Conservation (phyloP, 2,888 invertebrate genomes). For the Chydorus sphaericus region DNA sequence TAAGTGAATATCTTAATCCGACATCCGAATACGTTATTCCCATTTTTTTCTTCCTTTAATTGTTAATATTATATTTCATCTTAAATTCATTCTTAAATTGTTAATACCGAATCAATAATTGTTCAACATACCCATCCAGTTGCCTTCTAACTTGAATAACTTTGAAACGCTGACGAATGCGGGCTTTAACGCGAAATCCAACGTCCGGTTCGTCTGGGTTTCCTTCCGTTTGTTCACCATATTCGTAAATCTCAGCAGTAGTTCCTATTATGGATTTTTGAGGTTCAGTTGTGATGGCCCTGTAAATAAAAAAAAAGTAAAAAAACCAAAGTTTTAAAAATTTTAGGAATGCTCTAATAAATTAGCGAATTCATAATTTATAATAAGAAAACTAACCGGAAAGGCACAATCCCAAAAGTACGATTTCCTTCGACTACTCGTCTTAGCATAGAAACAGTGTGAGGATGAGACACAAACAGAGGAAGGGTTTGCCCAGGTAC, state of each 20-base stretch:
- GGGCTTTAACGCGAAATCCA: constrained; percentile 51
- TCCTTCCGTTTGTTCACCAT: constrained; percentile 35
- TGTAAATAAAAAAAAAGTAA: background rate
- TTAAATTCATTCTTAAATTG: too few species aligned
- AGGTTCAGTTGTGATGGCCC: constrained; percentile 17
- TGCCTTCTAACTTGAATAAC: constrained; percentile 35
- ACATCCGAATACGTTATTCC: too few species aligned
- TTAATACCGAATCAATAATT: too few species aligned
- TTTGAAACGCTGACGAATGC: constrained; percentile 58
- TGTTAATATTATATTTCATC: too few species aligned
- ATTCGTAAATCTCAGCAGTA: constrained; percentile 49
- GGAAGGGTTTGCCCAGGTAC: constrained; percentile 70
- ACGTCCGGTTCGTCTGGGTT: constrained; percentile 21
- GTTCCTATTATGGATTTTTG: constrained; percentile 39
- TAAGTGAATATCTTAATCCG: too few species aligned
- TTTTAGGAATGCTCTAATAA: background rate
- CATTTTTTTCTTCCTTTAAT: too few species aligned
- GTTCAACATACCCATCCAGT: constrained; percentile 29
- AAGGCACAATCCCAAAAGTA: constrained; percentile 47
- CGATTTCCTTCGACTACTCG: constrained; percentile 41
- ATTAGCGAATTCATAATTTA: background rate
- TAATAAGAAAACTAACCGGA: constrained; percentile 25
- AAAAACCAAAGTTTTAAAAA: background rate
- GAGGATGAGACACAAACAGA: constrained; percentile 41
- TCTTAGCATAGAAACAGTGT: constrained; percentile 41